Conservation (phyloP, 2,797 vertebrate species). For the Glossophaga mutica region DNA sequence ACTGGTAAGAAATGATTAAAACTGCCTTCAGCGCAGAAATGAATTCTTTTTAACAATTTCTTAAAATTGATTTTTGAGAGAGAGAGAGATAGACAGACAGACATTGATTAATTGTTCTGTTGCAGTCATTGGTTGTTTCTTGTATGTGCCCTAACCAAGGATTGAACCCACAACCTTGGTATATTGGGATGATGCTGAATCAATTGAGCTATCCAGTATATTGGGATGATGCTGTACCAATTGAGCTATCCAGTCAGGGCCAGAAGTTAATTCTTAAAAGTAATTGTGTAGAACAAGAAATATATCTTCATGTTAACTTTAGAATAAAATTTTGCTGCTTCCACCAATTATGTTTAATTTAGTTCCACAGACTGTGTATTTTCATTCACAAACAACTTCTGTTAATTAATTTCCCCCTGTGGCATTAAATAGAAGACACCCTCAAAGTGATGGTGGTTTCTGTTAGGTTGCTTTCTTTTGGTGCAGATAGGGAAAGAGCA, state of each 20-base stretch:
- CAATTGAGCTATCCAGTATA: background rate
- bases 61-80: background rate
- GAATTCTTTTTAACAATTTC: background rate
- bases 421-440: conserved; percentile 4
- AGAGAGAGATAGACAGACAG: background rate
- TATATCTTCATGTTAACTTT: conserved; percentile 29
- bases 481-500: background rate
- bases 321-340: background rate
- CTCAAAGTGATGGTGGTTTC: conserved; percentile 7
- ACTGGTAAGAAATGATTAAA: conserved; percentile 25
- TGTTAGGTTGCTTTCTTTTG: background rate
- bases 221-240: background rate
- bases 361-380: conserved; percentile 24
- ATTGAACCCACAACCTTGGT: background rate
- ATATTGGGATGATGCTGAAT: background rate
- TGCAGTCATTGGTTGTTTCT: background rate
- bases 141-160: background rate
- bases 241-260: background rate
- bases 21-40: background rate
- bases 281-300: background rate
- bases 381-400: conserved; percentile 35
- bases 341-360: conserved; percentile 27
- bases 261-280: background rate
- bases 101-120: background rate
- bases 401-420: conserved; percentile 4